Evolutionary conservation across 2,888 invertebrate species (phyloP), one percentile per base, ranked within the genome.

Genomic region (Leucoma salicis): DNA sequence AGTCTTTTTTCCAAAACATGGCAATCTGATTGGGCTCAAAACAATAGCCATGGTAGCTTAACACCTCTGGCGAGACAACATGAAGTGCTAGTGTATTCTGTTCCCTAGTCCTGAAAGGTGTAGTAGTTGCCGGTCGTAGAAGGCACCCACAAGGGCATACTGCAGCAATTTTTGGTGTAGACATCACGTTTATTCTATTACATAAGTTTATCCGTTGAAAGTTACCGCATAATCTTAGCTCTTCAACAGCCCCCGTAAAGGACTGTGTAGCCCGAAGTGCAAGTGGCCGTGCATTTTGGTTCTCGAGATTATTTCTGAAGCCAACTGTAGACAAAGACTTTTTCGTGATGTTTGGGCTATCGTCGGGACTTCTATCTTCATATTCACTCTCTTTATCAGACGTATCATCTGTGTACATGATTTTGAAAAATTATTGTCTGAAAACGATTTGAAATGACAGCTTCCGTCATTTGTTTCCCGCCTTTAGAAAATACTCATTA

Each of bases 1-100:
- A 93, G 62, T 94, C 94, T 70, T 94, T 94, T 66, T 93, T 94
- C 93, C 93, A 94, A 46, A 91, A 88, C 63, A 88, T 89, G 0
- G 93, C 92, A 43, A 94, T 92, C 64, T 93, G 91, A 35, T 77
- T 87, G 0, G 91, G 78, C 11, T 90, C 86, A 58, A 92, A 91
- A 53, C 74, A 81, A 46, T 86, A 90, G 2, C 93, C 93, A 66
- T 92, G 89, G 46, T 90, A 82, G 32, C 71, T 82, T 11, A 92
- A 75, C 31, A 91, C 87, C 36, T 91, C 90, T n/a, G 91, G 89
- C 3, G 88, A 74, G 10, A 92, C 90, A 12, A 90, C 79, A 47
- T 85, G 80, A 1, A 89, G 74, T 0, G 86, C 83, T 14, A 88
- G 61, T 0, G 88, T 84, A 34, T 71, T 78, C 57, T 78, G 75